phyloP scores from a whole-genome alignment of 2,888 invertebrate species.

The Norana najaformis region DNA sequence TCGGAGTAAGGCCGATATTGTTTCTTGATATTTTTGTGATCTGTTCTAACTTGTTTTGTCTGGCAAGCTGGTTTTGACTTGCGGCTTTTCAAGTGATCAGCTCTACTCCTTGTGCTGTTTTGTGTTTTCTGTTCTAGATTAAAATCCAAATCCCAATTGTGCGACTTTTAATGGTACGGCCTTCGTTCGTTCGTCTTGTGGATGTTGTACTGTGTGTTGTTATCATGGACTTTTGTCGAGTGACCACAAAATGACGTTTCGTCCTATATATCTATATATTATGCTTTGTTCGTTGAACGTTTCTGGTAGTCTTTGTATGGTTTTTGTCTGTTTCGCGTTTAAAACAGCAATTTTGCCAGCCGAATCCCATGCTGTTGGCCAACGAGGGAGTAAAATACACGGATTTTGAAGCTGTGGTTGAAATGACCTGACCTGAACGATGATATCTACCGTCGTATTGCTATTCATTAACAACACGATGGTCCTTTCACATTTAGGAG shows the following conservation, averaged over 20 bases:
- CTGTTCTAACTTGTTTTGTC: slow-evolving; percentile 13
- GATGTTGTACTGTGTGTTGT: neutral
- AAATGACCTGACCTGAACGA: neutral
- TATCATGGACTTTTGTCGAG: neutral
- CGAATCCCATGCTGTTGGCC: neutral
- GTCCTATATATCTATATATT: neutral
- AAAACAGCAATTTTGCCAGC: neutral
- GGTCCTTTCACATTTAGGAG: neutral
- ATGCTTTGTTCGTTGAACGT: neutral
- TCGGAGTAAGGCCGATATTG: neutral
- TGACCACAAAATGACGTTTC: neutral
- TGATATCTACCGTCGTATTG: neutral
- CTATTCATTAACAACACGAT: neutral
- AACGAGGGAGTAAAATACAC: neutral
- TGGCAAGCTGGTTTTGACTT: neutral
- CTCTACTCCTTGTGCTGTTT: neutral
- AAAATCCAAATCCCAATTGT: slow-evolving; percentile 13
- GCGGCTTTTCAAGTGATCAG: neutral
- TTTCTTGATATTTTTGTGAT: neutral
- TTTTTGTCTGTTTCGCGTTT: neutral
- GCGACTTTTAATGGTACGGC: neutral
- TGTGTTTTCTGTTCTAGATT: neutral
- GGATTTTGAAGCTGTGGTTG: neutral
- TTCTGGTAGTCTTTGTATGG: slow-evolving; percentile 13
- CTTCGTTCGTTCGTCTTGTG: neutral